Evolutionary conservation across 2,888 invertebrate species (phyloP).

Genomic region (Dynastes maya): DNA sequence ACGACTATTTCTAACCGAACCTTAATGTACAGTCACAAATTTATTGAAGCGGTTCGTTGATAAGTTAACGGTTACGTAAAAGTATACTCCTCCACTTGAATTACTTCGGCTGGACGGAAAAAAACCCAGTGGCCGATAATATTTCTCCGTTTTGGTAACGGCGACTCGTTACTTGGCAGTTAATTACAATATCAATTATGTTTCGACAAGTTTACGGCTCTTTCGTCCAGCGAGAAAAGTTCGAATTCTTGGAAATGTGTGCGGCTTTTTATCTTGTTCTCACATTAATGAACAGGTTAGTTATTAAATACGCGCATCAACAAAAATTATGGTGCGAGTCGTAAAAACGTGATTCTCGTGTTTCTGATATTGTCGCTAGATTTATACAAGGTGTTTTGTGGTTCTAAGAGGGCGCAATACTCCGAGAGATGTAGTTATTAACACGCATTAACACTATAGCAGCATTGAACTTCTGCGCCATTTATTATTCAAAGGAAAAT

Average conservation of each 20-base stretch:
- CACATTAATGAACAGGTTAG: constrained; percentile 36
- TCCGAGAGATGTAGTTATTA: too few species aligned
- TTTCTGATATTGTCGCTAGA: too few species aligned
- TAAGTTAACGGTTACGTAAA: constrained; percentile 38
- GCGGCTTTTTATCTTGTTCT: constrained; percentile 27
- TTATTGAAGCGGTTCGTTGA: constrained; percentile 35
- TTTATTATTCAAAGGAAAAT: too few species aligned
- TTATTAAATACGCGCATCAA: constrained; percentile 22
- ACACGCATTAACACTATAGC: too few species aligned
- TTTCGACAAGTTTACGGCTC: constrained; percentile 13
- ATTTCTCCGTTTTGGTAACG: constrained; percentile 23
- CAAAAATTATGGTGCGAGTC: too few species aligned
- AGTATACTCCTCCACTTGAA: constrained; percentile 42
- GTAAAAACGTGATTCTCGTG: too few species aligned
- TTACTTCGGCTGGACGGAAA: constrained; percentile 19
- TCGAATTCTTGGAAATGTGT: constrained; percentile 25
- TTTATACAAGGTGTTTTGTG: too few species aligned
- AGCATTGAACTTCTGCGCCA: too few species aligned
- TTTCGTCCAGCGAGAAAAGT: constrained; percentile 13
- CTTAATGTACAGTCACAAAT: constrained; percentile 35
- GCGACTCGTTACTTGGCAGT: constrained; percentile 20
- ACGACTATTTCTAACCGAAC: constrained; percentile 26
- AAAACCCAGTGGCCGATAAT: constrained; percentile 34
- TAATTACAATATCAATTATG: constrained; percentile 36
- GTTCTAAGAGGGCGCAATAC: too few species aligned